A percentile compares a stretch with the other conserved stretches of the same genome.
phyloP scores from a whole-genome alignment of 1,140 invertebrate species.

The Scaptodrosophila lebanonensis region DNA sequence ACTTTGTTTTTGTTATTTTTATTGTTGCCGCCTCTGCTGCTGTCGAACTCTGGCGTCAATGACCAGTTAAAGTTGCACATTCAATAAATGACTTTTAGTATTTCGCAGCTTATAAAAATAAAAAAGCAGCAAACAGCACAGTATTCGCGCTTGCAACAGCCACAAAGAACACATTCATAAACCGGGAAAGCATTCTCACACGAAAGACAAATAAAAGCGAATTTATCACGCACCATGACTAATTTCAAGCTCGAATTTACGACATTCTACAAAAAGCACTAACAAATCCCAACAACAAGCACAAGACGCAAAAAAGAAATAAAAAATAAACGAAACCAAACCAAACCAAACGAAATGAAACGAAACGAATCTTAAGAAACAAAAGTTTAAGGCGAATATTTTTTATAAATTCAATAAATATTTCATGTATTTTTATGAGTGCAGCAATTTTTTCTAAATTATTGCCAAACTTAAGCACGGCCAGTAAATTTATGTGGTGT shows the following conservation, averaged over 20 bases:
- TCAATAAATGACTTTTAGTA: too few species aligned
- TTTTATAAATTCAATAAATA: conserved; percentile 70
- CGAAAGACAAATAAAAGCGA: conserved; percentile 69
- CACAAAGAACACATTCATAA: conserved; percentile 61
- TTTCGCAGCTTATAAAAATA: conserved; percentile 12
- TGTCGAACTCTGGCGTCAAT: conserved; percentile 51
- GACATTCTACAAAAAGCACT: conserved; percentile 48
- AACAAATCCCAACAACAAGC: conserved; percentile 6
- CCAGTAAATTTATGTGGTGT: conserved; percentile 40
- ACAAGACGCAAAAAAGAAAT: not conserved
- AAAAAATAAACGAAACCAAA: conserved; percentile 18
- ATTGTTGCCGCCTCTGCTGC: too few species aligned
- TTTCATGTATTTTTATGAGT: conserved; percentile 57
- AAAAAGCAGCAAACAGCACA: conserved; percentile 24
- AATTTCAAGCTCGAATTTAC: conserved; percentile 54
- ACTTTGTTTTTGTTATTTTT: too few species aligned
- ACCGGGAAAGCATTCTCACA: conserved; percentile 57
- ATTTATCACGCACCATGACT: conserved; percentile 72
- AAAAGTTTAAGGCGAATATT: too few species aligned
- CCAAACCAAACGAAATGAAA: conserved; percentile 21
- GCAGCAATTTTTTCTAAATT: conserved; percentile 49
- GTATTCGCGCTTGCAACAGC: conserved; percentile 15
- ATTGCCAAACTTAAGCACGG: conserved; percentile 40
- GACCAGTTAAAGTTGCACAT: conserved; percentile 43
- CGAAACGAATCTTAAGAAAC: conserved; percentile 9